phyloP scores from a whole-genome alignment of 2,888 invertebrate species.

The Achlya flavicornis region DNA sequence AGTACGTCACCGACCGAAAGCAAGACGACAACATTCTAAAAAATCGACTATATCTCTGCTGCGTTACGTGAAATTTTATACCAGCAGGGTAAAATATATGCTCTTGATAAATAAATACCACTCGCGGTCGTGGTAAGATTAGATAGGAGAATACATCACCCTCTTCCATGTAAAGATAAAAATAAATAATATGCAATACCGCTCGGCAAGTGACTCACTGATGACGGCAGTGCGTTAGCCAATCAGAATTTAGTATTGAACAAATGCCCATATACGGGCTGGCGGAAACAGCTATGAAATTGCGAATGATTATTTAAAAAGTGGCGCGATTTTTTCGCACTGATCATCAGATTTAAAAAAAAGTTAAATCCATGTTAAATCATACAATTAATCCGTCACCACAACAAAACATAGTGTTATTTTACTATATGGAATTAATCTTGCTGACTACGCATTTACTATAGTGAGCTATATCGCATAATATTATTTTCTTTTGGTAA shows the following conservation, averaged over 20 bases:
- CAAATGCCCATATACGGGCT: slow-evolving; percentile 87
- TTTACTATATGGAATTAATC: too few species aligned
- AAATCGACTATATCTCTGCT: slow-evolving; percentile 49
- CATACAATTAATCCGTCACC: too few species aligned
- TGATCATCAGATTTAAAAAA: not conserved
- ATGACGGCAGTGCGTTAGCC: slow-evolving; percentile 71
- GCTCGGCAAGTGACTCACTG: slow-evolving; percentile 69
- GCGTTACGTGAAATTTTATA: slow-evolving; percentile 41
- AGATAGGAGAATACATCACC: slow-evolving; percentile 52
- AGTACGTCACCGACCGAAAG: slow-evolving; percentile 14
- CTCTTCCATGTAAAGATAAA: slow-evolving; percentile 49
- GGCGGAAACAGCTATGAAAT: slow-evolving; percentile 66
- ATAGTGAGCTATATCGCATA: too few species aligned
- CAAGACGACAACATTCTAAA: slow-evolving; percentile 62
- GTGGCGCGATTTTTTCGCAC: slow-evolving; percentile 42
- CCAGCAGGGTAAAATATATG: slow-evolving; percentile 28
- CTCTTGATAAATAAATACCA: slow-evolving; percentile 43
- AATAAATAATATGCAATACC: slow-evolving; percentile 50
- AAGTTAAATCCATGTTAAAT: too few species aligned
- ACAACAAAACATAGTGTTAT: too few species aligned
- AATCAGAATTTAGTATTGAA: slow-evolving; percentile 82
- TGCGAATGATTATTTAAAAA: slow-evolving; percentile 51
- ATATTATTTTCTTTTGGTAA: too few species aligned
- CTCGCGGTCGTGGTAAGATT: slow-evolving; percentile 46
- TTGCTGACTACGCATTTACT: too few species aligned